Evolutionary conservation across 2,888 invertebrate genomes (phyloP), one percentile per base, ranked within the genome.

Genomic region (Lasioglossum pauxillum): DNA sequence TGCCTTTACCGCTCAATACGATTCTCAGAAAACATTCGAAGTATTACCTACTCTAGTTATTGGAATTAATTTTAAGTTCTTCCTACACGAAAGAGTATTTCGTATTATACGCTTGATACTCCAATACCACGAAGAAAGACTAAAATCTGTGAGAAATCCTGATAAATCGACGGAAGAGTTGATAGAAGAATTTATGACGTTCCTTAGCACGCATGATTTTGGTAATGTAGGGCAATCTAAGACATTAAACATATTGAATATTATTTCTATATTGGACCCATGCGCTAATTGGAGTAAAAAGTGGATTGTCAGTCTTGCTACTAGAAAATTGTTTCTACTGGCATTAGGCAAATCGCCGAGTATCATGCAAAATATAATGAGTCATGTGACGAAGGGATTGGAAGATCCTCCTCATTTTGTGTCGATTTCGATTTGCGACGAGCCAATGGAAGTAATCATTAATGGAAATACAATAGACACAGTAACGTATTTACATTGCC

Each of bases 61-160:
- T 27, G 95, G 95, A 3, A 92, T 95, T 35, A 95, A 95, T 85
- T 95, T 95, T 83, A 95, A 95, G 85, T 91, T 94, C 71, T 94
- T 94, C 60, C 76, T 93, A 0, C 95, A 95, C 71, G 95, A 95
- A 79, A 95, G 94, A 86, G 80, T 95, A 3, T 91, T 94, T 74
- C 91, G 94, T 14, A 88, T 95, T 35, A 92, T 94, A 90, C 82
- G 92, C 77, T 69, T 95, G 64, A 90, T 94, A 31, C 79, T 95
- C 12, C 89, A 90, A 46, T 91, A 94, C 77, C 94, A 95, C 46
- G 93, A 94, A 44, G 94, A 95, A 78, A 82, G 92, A n/a, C 69
- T 95, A 4, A 95, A 94, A 75, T 89, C 87, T 1, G 83, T 85
- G 8, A 89, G 95, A 83, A 91, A 80, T 8, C 76, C 89, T 69